phyloP scores from a whole-genome alignment of 2,888 invertebrate species.

The Xestoiulus laeticollis region DNA sequence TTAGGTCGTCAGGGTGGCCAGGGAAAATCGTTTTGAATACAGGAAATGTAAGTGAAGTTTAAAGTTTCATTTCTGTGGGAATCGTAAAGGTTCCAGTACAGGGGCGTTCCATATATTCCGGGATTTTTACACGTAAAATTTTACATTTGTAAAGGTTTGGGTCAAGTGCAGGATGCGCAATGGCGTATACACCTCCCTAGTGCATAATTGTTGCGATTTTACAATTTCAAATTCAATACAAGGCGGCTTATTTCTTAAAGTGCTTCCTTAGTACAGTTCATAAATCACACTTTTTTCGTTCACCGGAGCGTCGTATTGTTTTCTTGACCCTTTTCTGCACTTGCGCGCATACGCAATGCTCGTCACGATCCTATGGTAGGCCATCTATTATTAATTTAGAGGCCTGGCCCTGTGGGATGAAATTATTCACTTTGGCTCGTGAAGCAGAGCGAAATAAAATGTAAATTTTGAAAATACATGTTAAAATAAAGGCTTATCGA shows the following conservation, averaged over 20 bases:
- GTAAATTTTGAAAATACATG: background rate
- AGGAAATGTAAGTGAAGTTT: too few relatives aligned
- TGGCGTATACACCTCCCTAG: background rate
- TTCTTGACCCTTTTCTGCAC: conserved; percentile 6
- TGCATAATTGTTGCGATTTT: background rate
- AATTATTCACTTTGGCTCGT: background rate
- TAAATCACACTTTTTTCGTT: background rate
- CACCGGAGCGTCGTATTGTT: background rate
- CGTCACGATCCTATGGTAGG: background rate
- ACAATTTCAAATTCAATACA: background rate
- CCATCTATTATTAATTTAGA: conserved; percentile 4
- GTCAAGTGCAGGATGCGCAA: background rate
- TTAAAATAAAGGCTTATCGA: background rate
- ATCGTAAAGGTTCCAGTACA: too few relatives aligned
- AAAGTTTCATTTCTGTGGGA: too few relatives aligned
- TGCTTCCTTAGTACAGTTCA: background rate
- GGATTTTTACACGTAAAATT: too few relatives aligned
- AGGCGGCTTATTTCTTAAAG: background rate
- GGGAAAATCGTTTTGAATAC: too few relatives aligned
- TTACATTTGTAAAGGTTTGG: background rate
- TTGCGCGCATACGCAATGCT: background rate
- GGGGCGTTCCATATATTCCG: too few relatives aligned
- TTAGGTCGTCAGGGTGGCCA: too few relatives aligned
- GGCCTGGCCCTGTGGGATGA: background rate
- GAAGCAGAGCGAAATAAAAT: conserved; percentile 26